These are phyloP conservation scores for Poecilia latipinna DNA, from an alignment of 2,113 vertebrate species.

Conservation along the genomic window DNA sequence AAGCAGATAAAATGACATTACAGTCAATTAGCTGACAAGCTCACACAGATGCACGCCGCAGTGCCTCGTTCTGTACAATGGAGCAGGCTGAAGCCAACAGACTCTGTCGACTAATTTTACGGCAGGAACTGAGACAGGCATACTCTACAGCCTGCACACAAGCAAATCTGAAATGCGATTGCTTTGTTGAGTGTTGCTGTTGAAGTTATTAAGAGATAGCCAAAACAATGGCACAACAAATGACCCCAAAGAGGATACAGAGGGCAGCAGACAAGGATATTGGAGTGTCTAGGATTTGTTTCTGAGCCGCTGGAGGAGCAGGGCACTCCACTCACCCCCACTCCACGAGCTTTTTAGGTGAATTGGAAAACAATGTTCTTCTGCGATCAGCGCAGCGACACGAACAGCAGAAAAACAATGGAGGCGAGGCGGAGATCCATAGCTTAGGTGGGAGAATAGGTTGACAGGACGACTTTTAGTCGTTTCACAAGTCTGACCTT, in stretches of 20 bases:
- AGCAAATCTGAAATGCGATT: background rate
- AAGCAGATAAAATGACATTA: slow-evolving; percentile 75
- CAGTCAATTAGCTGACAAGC: slow-evolving; percentile 69
- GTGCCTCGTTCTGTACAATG: slow-evolving; percentile 10
- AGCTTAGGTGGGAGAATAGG: background rate
- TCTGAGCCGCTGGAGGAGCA: background rate
- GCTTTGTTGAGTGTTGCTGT: background rate
- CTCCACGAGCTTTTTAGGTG: background rate
- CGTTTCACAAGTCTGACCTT: too few relatives aligned
- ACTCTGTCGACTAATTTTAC: slow-evolving; percentile 32
- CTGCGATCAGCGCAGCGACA: background rate
- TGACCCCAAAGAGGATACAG: too few relatives aligned
- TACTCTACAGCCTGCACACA: slow-evolving; percentile 32
- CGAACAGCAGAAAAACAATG: background rate
- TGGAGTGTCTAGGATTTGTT: background rate
- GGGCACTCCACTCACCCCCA: background rate
- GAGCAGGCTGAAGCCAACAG: slow-evolving; percentile 36
- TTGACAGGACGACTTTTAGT: background rate
- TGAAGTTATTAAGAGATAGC: background rate
- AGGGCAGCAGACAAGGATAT: too few relatives aligned
- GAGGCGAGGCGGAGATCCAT: background rate
- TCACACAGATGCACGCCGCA: slow-evolving; percentile 54
- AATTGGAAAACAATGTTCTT: background rate
- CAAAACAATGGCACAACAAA: background rate
- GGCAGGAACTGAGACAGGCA: slow-evolving; percentile 7